Evolutionary conservation across 1,140 invertebrate genomes (phyloP).

Genomic region (Lasioglossum baleicum): DNA sequence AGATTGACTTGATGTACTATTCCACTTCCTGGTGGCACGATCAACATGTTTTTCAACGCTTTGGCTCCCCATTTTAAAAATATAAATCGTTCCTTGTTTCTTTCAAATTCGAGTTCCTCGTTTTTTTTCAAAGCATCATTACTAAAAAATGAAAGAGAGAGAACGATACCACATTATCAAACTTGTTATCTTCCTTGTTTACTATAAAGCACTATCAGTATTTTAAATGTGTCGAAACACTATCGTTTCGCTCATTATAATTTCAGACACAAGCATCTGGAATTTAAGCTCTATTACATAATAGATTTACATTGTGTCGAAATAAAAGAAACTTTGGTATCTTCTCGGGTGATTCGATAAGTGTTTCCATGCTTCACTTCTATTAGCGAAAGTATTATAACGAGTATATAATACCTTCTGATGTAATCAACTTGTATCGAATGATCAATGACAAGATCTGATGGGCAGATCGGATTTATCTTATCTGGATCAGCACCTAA

Average conservation of each 20-base stretch:
- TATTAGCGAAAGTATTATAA: slow-evolving; percentile 20
- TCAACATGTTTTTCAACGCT: slow-evolving; percentile 97
- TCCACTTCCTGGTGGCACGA: slow-evolving; percentile 98
- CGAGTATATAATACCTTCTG: slow-evolving; percentile 84
- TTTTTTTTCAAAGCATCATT: slow-evolving; percentile 95
- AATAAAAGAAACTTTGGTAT: not conserved
- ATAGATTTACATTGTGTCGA: not conserved
- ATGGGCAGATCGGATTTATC: slow-evolving; percentile 98
- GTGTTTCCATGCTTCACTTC: slow-evolving; percentile 7
- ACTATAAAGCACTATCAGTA: not conserved
- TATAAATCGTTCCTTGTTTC: slow-evolving; percentile 97
- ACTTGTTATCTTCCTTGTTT: slow-evolving; percentile 23
- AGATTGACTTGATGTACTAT: slow-evolving; percentile 99
- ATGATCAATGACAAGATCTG: slow-evolving; percentile 99
- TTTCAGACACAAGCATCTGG: not conserved
- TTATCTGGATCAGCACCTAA: slow-evolving; percentile 93
- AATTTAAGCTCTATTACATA: not conserved
- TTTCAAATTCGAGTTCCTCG: slow-evolving; percentile 96
- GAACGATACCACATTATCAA: slow-evolving; percentile 14
- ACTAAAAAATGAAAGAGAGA: slow-evolving; percentile 80
- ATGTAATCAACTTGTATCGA: slow-evolving; percentile 98
- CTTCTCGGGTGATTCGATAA: slow-evolving; percentile 19
- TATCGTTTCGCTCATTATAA: slow-evolving; percentile 5
- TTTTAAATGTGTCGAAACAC: not conserved
- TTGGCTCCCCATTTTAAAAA: slow-evolving; percentile 99